phyloP scores from a whole-genome alignment of 2,797 vertebrate species.

The Echiichthys vipera region DNA sequence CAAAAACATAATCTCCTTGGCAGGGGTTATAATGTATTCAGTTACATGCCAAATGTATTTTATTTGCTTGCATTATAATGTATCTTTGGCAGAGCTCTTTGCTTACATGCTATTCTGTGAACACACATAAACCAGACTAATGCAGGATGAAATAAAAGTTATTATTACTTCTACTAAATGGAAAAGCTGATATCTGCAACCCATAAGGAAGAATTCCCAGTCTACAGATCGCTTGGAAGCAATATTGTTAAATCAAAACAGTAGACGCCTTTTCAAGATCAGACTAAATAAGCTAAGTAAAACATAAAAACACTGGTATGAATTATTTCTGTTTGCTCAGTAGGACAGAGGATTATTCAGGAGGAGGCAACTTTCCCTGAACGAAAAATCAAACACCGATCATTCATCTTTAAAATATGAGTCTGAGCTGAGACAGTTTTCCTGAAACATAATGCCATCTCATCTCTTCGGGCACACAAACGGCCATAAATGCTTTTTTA shows the following conservation, averaged over 20 bases:
- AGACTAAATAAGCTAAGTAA: neutral
- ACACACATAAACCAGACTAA: neutral
- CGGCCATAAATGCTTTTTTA: conserved; percentile 7
- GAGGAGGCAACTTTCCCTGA: conserved; percentile 10
- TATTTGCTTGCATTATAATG: too few species aligned
- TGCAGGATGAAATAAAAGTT: neutral
- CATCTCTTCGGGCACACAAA: conserved; percentile 18
- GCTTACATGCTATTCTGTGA: neutral
- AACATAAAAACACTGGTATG: conserved; percentile 17
- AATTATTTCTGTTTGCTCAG: conserved; percentile 38
- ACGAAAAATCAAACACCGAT: conserved; percentile 20
- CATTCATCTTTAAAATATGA: conserved; percentile 18
- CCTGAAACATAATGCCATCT: conserved; percentile 2
- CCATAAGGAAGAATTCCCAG: neutral
- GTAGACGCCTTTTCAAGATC: neutral
- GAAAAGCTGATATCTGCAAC: neutral
- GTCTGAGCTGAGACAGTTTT: conserved; percentile 4
- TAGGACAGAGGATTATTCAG: conserved; percentile 10
- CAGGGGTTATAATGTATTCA: neutral
- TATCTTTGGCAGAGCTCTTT: too few species aligned
- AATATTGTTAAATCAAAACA: conserved; percentile 25
- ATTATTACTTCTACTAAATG: neutral
- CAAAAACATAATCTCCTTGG: too few species aligned
- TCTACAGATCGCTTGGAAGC: neutral
- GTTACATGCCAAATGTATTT: neutral